Evolutionary conservation across 2,113 vertebrate species (phyloP).

Genomic region (Tautogolabrus adspersus): DNA sequence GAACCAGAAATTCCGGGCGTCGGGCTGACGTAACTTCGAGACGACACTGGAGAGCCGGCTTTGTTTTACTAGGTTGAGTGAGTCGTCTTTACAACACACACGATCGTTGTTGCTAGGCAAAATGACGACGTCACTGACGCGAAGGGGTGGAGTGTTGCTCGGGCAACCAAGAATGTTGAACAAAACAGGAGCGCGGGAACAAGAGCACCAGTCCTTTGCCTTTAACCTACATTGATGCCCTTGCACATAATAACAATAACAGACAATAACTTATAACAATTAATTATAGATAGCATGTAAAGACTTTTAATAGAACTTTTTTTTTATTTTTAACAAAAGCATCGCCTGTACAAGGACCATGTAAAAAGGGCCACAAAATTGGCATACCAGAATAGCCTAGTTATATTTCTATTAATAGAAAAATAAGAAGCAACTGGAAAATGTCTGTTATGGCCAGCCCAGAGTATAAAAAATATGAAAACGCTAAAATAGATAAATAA

Average conservation of each 20-base stretch:
- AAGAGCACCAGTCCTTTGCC: slow-evolving; percentile 22
- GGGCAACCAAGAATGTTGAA: slow-evolving; percentile 78
- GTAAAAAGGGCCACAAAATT: too few relatives aligned
- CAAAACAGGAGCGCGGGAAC: slow-evolving; percentile 79
- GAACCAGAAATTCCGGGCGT: not conserved
- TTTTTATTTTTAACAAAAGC: not conserved
- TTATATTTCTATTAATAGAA: too few relatives aligned
- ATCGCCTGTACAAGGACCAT: not conserved
- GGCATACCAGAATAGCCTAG: too few relatives aligned
- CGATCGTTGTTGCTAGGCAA: slow-evolving; percentile 65
- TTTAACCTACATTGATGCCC: slow-evolving; percentile 27
- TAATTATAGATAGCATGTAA: not conserved
- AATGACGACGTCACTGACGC: slow-evolving; percentile 73
- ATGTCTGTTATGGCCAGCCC: too few relatives aligned
- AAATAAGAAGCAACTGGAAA: too few relatives aligned
- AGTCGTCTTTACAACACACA: not conserved
- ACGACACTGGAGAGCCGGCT: not conserved
- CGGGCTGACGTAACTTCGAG: not conserved
- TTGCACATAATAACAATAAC: slow-evolving; percentile 49
- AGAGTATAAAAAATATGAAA: too few relatives aligned
- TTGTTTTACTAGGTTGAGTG: slow-evolving; percentile 9
- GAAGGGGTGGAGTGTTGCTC: slow-evolving; percentile 80
- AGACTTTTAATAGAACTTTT: not conserved
- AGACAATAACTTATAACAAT: too few relatives aligned
- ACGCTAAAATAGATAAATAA: too few relatives aligned